Percentiles rank a stretch among this genome's conserved stretches.
These are phyloP conservation scores for Parasteatoda lunata DNA, from an alignment of 2,888 invertebrate genomes.

Conservation along the genomic window DNA sequence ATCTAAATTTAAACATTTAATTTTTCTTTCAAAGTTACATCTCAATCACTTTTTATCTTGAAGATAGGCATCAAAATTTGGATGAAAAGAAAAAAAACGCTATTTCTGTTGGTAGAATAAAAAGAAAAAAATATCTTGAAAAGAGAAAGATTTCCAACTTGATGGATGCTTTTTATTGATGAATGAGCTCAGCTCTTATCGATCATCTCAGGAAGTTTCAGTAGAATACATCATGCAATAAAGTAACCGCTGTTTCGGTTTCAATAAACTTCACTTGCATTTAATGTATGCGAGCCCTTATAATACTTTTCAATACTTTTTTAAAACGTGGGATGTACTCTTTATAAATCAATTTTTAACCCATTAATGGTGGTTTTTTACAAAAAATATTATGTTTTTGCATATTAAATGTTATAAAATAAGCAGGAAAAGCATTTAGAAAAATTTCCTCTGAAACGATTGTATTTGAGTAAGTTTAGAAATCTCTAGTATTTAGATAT, in stretches of 20 bases:
- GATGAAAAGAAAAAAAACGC: background rate
- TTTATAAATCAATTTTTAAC: no score
- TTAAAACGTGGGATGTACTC: no score
- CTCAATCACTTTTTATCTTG: background rate
- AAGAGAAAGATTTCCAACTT: slow-evolving; percentile 9
- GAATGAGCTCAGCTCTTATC: slow-evolving; percentile 21
- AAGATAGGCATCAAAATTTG: background rate
- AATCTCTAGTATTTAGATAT: no score
- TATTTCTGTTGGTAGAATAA: background rate
- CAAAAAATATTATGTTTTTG: no score
- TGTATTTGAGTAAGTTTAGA: no score
- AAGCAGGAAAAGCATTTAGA: no score
- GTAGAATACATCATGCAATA: background rate
- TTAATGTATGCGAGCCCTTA: no score
- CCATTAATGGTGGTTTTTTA: no score
- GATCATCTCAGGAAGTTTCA: slow-evolving; percentile 2
- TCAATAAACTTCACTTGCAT: background rate
- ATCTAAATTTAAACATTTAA: background rate
- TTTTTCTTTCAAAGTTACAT: background rate
- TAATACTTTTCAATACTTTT: no score
- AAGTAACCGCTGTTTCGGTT: background rate
- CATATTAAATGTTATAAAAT: no score
- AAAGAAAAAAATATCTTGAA: background rate
- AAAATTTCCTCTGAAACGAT: no score
- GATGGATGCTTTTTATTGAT: slow-evolving; percentile 39